These are phyloP conservation scores for Crematogaster levior DNA, from an alignment of 2,888 invertebrate species.

Conservation along the genomic window DNA sequence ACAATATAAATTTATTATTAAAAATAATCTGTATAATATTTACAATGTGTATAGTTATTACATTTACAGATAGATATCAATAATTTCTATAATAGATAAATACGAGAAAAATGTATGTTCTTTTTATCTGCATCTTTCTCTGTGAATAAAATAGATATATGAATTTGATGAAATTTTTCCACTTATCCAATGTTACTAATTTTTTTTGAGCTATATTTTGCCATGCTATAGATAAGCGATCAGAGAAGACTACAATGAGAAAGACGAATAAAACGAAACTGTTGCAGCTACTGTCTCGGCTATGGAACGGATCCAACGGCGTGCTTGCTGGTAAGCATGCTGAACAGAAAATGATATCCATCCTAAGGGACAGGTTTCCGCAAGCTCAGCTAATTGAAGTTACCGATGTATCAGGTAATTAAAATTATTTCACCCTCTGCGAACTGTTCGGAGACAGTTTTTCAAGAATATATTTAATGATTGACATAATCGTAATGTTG, in stretches of 20 bases:
- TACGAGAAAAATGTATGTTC: background rate
- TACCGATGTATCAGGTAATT: slow-evolving; percentile 90
- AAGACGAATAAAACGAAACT: slow-evolving; percentile 81
- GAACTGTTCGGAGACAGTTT: background rate
- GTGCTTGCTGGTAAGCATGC: slow-evolving; percentile 81
- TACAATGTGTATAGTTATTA: background rate
- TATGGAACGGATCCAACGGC: slow-evolving; percentile 83
- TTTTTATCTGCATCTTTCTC: background rate
- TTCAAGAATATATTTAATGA: too few species aligned
- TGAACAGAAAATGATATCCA: slow-evolving; percentile 84
- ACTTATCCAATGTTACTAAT: background rate
- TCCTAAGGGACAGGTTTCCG: slow-evolving; percentile 87
- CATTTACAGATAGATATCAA: background rate
- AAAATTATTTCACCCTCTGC: slow-evolving; percentile 47
- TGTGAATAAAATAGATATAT: background rate
- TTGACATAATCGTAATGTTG: background rate
- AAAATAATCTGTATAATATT: background rate
- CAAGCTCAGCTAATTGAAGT: slow-evolving; percentile 89
- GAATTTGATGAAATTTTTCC: background rate
- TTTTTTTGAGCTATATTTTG: slow-evolving; percentile 5
- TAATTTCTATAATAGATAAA: background rate
- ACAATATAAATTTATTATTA: background rate
- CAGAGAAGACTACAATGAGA: slow-evolving; percentile 64
- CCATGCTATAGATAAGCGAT: slow-evolving; percentile 37
- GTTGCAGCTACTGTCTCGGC: slow-evolving; percentile 83